These are phyloP conservation scores for Hydrophis major DNA, from an alignment of 2,797 vertebrate species.

Conservation along the genomic window DNA sequence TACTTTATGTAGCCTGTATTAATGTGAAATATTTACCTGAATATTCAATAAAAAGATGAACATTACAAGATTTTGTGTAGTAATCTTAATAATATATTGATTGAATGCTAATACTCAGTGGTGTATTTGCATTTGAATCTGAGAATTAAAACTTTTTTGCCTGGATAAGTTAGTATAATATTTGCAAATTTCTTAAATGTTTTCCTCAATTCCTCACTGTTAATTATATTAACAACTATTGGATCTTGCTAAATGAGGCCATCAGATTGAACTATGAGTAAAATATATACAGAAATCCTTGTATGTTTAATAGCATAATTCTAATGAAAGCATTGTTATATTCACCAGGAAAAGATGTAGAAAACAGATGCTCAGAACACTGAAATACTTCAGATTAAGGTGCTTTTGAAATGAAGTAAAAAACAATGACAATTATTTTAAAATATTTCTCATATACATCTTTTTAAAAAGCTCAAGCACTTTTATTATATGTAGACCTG, in stretches of 20 bases:
- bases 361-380: background rate
- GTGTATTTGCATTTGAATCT: background rate
- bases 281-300: background rate
- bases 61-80: slow-evolving; percentile 72
- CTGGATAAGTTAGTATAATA: background rate
- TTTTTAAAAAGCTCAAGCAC: background rate
- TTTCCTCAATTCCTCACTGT: background rate
- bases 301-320: background rate
- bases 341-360: background rate
- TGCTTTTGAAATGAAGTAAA: background rate
- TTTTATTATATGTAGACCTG: background rate
- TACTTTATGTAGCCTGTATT: slow-evolving; percentile 99
- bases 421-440: background rate
- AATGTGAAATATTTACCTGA: slow-evolving; percentile 99
- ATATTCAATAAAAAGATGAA: slow-evolving; percentile 99
- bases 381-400: background rate
- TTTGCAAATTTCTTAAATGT: background rate
- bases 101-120: background rate
- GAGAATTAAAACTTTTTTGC: background rate
- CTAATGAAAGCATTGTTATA: background rate
- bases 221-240: background rate
- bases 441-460: background rate
- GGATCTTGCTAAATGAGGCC: background rate
- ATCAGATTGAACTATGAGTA: background rate
- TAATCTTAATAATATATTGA: slow-evolving; percentile 49